Percentiles rank a stretch among this genome's conserved stretches.
These are phyloP conservation scores for Aplodontia rufa DNA, from an alignment of 2,113 vertebrate genomes.

Conservation along the genomic window DNA sequence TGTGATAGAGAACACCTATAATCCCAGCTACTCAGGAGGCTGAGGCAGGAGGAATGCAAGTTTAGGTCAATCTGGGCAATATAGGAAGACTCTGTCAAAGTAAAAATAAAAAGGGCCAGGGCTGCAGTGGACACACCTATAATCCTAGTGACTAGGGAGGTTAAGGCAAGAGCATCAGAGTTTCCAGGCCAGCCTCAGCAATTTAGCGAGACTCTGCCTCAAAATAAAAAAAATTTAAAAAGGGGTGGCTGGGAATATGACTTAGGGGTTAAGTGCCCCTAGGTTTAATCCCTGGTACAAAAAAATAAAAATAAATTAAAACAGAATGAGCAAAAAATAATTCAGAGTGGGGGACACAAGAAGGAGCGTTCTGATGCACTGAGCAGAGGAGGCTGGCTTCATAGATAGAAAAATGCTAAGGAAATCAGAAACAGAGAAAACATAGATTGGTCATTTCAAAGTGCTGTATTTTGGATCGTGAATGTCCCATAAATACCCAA, in stretches of 20 bases:
- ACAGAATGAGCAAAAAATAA: no score
- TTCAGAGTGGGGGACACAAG: no score
- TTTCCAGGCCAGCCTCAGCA: background rate
- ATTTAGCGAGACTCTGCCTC: background rate
- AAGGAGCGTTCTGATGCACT: background rate
- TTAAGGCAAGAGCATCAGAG: background rate
- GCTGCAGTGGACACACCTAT: no score
- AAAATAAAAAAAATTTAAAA: background rate
- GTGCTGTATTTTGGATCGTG: no score
- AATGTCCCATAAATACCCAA: background rate
- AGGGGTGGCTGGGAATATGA: background rate
- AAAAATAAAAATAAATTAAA: background rate
- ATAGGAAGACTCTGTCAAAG: no score
- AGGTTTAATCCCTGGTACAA: background rate
- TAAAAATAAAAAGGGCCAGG: no score
- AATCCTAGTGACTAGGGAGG: background rate
- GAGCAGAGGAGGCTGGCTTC: background rate
- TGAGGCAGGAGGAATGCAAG: no score
- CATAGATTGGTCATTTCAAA: background rate
- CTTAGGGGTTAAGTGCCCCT: background rate
- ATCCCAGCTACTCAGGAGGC: no score
- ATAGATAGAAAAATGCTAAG: background rate
- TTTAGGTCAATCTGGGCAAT: no score
- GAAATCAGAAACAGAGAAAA: background rate
- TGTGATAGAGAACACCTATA: no score